Conservation (phyloP, 2,888 invertebrate genomes). For the Mayetiola destructor region DNA sequence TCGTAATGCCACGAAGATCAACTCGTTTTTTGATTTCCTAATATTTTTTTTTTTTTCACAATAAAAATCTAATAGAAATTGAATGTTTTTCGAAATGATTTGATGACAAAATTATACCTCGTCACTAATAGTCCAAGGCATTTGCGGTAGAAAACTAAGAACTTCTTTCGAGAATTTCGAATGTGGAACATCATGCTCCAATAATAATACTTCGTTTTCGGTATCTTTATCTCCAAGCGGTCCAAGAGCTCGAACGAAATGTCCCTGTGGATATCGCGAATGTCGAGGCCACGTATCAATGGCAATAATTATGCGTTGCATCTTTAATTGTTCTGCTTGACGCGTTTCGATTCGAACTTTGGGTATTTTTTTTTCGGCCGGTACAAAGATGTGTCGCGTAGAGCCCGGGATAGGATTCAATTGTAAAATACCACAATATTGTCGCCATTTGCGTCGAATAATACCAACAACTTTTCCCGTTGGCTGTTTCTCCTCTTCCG, state of each 20-base stretch:
- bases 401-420: constrained; percentile 55
- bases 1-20: constrained; percentile 69
- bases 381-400: constrained; percentile 75
- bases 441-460: constrained; percentile 89
- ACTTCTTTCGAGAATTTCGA: constrained; percentile 90
- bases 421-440: constrained; percentile 91
- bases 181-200: constrained; percentile 96
- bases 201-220: constrained; percentile 88
- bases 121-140: constrained; percentile 79
- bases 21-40: constrained; percentile 62
- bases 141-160: constrained; percentile 71
- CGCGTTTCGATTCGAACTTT: constrained; percentile 91
- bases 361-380: constrained; percentile 87
- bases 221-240: constrained; percentile 85
- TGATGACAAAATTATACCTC: constrained; percentile 40
- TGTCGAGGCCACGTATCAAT: constrained; percentile 93
- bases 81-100: neutral
- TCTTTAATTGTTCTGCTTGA: constrained; percentile 63
- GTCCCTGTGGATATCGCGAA: constrained; percentile 82
- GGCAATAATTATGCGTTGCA: constrained; percentile 84
- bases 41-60: too few species aligned
- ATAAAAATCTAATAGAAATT: constrained; percentile 18
- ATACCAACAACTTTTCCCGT: constrained; percentile 85
- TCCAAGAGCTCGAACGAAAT: constrained; percentile 88
- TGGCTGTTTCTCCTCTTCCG: constrained; percentile 38